Evolutionary conservation across 2,888 invertebrate genomes (phyloP).

Genomic region (Apamea crenata): DNA sequence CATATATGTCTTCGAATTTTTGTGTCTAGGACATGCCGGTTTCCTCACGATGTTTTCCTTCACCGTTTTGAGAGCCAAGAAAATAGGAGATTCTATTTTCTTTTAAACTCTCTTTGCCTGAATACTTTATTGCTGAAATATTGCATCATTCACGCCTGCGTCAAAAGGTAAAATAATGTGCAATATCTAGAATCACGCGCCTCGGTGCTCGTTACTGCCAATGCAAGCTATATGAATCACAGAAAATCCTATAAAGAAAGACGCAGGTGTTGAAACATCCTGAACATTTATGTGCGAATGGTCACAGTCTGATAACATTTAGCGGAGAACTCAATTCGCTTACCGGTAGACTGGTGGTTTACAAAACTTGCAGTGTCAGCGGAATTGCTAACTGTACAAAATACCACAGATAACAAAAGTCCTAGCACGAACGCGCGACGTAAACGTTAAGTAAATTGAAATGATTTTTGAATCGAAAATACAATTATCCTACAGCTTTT

Average conservation of each 20-base stretch:
- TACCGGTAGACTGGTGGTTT: conserved; percentile 21
- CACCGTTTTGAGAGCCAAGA: not conserved
- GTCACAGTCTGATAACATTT: conserved; percentile 30
- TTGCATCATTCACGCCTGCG: not conserved
- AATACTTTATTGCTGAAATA: not conserved
- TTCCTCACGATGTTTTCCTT: not conserved
- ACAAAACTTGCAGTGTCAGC: conserved; percentile 15
- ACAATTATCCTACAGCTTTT: not conserved
- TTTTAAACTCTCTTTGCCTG: not conserved
- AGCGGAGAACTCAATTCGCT: conserved; percentile 25
- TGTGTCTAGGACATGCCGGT: no score
- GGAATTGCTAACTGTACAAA: conserved; percentile 6
- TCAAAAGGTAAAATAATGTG: not conserved
- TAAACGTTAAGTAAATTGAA: not conserved
- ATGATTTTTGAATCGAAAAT: not conserved
- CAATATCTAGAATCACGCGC: not conserved
- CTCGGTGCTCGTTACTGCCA: conserved; percentile 3
- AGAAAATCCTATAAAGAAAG: not conserved
- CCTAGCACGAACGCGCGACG: not conserved
- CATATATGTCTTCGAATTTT: no score
- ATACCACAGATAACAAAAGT: not conserved
- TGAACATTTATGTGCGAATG: conserved; percentile 34
- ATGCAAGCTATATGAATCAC: not conserved
- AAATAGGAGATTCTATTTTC: not conserved
- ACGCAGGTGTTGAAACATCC: not conserved